Base-by-base conservation (phyloP, 2,888 invertebrate genomes). In the Lathronympha strigana region DNA sequence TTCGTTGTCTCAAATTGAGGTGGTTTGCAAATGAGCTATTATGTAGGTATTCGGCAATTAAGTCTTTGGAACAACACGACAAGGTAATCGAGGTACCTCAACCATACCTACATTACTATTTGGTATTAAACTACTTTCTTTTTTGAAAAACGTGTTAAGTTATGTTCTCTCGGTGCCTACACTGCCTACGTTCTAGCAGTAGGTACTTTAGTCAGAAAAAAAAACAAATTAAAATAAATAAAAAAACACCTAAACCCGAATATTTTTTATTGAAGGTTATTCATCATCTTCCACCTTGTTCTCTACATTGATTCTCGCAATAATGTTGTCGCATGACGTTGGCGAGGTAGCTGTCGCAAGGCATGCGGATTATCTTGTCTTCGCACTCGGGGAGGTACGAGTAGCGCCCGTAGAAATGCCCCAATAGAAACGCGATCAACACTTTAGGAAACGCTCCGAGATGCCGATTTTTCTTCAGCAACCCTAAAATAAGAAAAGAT, bases 361-460 rank as follows among this genome's bases (percentile, higher is more conserved):
- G 95, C 53, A 97, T 85, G 23, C 89, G 85, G 93, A 96, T 95
- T 11, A 97, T 87, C 81, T 95, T 96, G 74, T 94, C 93, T 0
- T 95, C 95, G 83, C 96, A 97, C 71, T 90, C 89, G 11, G 87
- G 80, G 73, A 95, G 94, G 80, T 96, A 97, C 1, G 96, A 95
- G 51, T 96, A 80, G 80, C 97, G 96, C 1, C 97, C 97, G 9
- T 94, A 61, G 71, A 95, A 92, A 84, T 96, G 96, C 1, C 96
- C 97, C 43, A 95, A 50, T 4, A 95, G 76, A 2, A 93, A 93
- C 21, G 95, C 95, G 33, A 92, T 80, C 0, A 93, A 73, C 19
- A 96, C 93, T 86, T 96, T 96, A 2, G 96, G 96, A 13, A 90
- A 83, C 0, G 94, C 92, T 13, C 96, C 96, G 83, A 94, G 96